These are phyloP conservation scores for Crypturellus undulatus DNA, from an alignment of 2,113 vertebrate species.

Conservation along the genomic window DNA sequence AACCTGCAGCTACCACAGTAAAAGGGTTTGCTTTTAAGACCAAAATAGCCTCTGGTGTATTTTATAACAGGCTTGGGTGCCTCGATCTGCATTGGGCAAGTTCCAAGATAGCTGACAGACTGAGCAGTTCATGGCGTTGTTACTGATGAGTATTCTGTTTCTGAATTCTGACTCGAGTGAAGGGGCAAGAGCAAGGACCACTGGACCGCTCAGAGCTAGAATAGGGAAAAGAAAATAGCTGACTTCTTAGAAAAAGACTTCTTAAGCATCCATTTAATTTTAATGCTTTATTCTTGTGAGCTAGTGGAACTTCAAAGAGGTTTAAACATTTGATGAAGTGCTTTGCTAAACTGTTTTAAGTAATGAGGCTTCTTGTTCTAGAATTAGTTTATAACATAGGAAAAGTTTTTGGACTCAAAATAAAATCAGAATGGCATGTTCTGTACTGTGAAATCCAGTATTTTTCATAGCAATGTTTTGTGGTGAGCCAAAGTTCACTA, in stretches of 20 bases:
- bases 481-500: not conserved
- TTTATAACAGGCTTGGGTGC: not conserved
- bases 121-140: fast-evolving
- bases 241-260: not conserved
- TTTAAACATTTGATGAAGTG: not conserved
- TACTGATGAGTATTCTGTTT: not conserved
- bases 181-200: not conserved
- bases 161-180: not conserved
- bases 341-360: not conserved
- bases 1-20: not conserved
- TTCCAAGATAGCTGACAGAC: not conserved
- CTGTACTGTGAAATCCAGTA: not conserved
- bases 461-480: not conserved
- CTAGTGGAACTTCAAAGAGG: not conserved
- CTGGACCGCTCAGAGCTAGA: fast-evolving
- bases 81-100: not conserved
- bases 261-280: not conserved
- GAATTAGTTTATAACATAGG: not conserved
- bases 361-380: not conserved
- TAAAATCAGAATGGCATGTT: not conserved
- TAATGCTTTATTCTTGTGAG: not conserved
- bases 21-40: not conserved
- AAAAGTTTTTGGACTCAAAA: not conserved
- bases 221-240: not conserved
- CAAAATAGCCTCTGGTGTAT: not conserved